phyloP scores from a whole-genome alignment of 1,140 invertebrate genomes.

The Eupristina koningsbergeri region DNA sequence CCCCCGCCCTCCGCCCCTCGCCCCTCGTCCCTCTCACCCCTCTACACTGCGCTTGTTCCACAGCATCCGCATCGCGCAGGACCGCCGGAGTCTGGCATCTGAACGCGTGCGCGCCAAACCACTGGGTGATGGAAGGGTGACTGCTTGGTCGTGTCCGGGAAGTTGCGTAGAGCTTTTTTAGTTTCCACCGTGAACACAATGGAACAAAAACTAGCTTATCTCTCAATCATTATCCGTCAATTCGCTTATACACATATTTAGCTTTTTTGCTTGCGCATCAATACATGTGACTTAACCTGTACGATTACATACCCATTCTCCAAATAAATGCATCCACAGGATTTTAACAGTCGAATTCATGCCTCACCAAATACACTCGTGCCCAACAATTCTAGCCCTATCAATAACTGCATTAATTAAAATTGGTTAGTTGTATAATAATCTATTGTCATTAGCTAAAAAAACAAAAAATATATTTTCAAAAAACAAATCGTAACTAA shows the following conservation, averaged over 20 bases:
- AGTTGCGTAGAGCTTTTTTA: constrained; percentile 33
- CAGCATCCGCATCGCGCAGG: constrained; percentile 70
- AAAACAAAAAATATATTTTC: too few species aligned
- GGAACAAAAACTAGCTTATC: neutral
- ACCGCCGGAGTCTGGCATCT: constrained; percentile 51
- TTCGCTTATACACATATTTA: neutral
- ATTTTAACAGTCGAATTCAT: too few species aligned
- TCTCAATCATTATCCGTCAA: neutral
- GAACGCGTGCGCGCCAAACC: constrained; percentile 42
- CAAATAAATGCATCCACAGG: too few species aligned
- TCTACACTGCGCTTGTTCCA: constrained; percentile 2
- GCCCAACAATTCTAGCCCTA: too few species aligned
- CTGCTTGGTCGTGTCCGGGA: constrained; percentile 31
- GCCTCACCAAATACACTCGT: too few species aligned
- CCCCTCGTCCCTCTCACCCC: neutral
- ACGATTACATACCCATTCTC: too few species aligned
- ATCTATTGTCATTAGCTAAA: too few species aligned
- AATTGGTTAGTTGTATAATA: too few species aligned
- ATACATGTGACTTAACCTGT: neutral
- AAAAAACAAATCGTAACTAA: too few species aligned
- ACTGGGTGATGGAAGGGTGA: constrained; percentile 58
- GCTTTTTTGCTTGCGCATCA: neutral
- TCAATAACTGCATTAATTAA: too few species aligned
- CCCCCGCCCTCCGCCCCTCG: neutral
- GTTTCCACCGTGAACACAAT: neutral